Conservation (phyloP, 2,888 invertebrate genomes). For the Ceriagrion tenellum region DNA sequence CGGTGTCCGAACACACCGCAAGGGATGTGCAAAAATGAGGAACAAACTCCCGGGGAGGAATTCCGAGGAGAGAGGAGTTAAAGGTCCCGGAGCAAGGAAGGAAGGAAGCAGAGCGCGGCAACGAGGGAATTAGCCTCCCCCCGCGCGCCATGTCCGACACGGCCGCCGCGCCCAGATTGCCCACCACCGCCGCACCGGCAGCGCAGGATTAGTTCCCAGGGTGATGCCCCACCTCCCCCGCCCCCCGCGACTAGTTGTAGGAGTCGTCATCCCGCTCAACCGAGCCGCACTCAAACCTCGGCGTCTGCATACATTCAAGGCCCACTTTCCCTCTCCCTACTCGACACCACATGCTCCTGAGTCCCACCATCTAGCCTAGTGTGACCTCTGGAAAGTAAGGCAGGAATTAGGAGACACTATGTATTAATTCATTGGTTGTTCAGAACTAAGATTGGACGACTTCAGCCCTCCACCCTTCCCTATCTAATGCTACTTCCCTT, state of each 20-base stretch:
- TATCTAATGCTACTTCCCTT: too few species aligned
- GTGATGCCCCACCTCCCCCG: neutral
- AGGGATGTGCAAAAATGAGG: slow-evolving; percentile 17
- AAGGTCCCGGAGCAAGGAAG: neutral
- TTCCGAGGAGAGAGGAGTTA: neutral
- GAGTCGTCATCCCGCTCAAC: neutral
- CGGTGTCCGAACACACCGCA: neutral
- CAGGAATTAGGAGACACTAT: too few species aligned
- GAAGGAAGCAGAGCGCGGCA: neutral
- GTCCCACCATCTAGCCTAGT: too few species aligned
- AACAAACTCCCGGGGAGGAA: neutral
- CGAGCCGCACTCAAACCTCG: neutral
- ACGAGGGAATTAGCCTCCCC: neutral
- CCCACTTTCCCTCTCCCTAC: neutral
- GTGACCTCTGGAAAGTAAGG: too few species aligned
- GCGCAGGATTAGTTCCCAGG: neutral
- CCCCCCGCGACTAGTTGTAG: neutral
- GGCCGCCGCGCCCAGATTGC: neutral
- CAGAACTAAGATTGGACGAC: too few species aligned
- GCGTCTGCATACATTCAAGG: neutral
- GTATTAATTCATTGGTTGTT: too few species aligned
- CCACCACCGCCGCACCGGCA: neutral
- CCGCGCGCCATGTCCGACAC: neutral
- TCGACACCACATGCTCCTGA: neutral
- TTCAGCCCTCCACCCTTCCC: too few species aligned